Evolutionary conservation across 1,140 invertebrate species (phyloP).

Genomic region (Ooceraea biroi): DNA sequence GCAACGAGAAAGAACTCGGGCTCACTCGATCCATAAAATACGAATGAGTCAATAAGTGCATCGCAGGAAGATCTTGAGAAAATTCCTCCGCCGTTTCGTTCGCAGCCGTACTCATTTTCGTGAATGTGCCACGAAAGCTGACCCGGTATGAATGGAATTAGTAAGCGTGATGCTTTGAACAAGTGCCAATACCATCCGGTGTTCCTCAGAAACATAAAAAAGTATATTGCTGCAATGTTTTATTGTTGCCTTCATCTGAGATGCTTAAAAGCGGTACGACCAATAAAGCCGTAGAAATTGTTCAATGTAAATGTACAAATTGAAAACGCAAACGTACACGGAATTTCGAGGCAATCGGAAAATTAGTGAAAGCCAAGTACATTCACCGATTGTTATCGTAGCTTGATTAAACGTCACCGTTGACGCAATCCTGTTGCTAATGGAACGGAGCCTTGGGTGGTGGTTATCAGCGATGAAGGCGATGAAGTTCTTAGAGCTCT

Average conservation of each 20-base stretch:
- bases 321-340: neutral
- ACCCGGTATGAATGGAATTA: neutral
- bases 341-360: too few species aligned
- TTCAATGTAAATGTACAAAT: too few species aligned
- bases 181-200: neutral
- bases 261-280: too few species aligned
- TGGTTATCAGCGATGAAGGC: slow-evolving; percentile 1
- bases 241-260: too few species aligned
- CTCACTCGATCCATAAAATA: slow-evolving; percentile 47
- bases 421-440: slow-evolving; percentile 15
- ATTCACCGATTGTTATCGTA: neutral
- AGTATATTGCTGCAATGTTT: too few species aligned
- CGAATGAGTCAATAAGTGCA: slow-evolving; percentile 45
- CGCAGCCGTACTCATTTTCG: neutral
- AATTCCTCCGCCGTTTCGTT: slow-evolving; percentile 23
- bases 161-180: neutral
- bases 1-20: neutral
- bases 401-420: slow-evolving; percentile 12
- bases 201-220: neutral
- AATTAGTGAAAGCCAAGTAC: neutral
- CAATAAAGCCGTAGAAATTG: neutral
- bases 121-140: neutral
- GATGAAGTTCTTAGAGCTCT: slow-evolving; percentile 57
- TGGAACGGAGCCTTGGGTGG: slow-evolving; percentile 19
- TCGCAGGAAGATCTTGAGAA: slow-evolving; percentile 36